A percentile compares a stretch with the other conserved stretches of the same genome.
These are phyloP conservation scores for Oncorhynchus kisutch DNA, from an alignment of 2,113 vertebrate species.

Conservation along the genomic window DNA sequence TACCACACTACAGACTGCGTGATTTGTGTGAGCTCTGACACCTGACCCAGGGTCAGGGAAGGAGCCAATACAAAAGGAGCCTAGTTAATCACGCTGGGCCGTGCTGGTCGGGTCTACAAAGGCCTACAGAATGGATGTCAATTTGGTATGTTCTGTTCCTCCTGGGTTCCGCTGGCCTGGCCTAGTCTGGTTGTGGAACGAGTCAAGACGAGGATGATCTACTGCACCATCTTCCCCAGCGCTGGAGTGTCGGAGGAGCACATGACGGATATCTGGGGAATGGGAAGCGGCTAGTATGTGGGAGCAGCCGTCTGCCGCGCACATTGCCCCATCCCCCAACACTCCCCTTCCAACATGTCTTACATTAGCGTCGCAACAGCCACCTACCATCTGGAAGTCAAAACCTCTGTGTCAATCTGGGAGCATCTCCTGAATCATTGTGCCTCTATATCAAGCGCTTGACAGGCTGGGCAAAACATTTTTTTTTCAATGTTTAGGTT, in stretches of 20 bases:
- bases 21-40: too few relatives aligned
- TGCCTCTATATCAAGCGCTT: constrained; percentile 54
- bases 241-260: constrained; percentile 17
- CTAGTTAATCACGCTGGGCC: too few relatives aligned
- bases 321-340: constrained; percentile 44
- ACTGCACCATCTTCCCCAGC: constrained; percentile 4
- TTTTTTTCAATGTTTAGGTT: constrained; percentile 61
- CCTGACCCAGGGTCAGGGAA: too few relatives aligned
- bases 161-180: neutral
- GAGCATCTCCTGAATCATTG: constrained; percentile 59
- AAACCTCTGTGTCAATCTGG: constrained; percentile 47
- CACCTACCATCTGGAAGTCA: constrained; percentile 69
- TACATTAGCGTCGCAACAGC: constrained; percentile 59
- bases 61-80: too few relatives aligned
- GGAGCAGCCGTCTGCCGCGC: constrained; percentile 52
- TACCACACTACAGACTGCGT: too few relatives aligned
- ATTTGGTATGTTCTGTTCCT: too few relatives aligned
- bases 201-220: constrained; percentile 40
- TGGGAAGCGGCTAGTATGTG: constrained; percentile 45
- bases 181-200: neutral
- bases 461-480: constrained; percentile 62
- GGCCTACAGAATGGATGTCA: too few relatives aligned
- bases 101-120: too few relatives aligned
- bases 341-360: constrained; percentile 49
- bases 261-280: constrained; percentile 55